A percentile compares a stretch with the other conserved stretches of the same genome.
Conservation (phyloP, 2,888 invertebrate genomes). For the Gisinianus flammeolus region DNA sequence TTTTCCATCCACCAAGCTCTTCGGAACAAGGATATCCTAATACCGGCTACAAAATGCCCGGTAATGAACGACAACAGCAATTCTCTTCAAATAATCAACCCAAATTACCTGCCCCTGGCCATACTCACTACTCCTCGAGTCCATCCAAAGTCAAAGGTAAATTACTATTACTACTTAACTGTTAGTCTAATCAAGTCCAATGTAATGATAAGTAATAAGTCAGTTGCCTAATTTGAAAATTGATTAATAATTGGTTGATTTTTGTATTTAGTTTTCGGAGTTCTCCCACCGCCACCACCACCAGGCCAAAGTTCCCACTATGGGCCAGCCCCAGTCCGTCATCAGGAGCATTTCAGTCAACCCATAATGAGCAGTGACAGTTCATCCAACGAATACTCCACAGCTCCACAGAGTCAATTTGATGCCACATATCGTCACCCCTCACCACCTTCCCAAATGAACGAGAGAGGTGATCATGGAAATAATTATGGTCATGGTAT, state of each 20-base stretch:
- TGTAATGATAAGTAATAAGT: neutral
- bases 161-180: neutral
- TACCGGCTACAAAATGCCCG: slow-evolving; percentile 30
- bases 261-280: slow-evolving; percentile 3
- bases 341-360: neutral
- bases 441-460: neutral
- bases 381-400: slow-evolving; percentile 5
- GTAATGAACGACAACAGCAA: slow-evolving; percentile 4
- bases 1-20: slow-evolving; percentile 9
- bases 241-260: neutral
- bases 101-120: neutral
- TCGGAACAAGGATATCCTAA: slow-evolving; percentile 34
- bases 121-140: neutral
- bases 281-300: neutral
- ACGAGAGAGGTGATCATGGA: slow-evolving; percentile 12
- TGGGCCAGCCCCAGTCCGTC: neutral
- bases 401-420: neutral
- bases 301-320: neutral
- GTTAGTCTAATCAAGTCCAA: neutral
- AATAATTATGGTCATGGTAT: neutral
- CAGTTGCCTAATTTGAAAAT: neutral
- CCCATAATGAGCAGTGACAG: neutral
- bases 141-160: slow-evolving; percentile 29
- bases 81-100: neutral
- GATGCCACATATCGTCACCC: slow-evolving; percentile 11